Evolutionary conservation across 2,797 vertebrate genomes (phyloP), one percentile per base, ranked within the genome.

Genomic region (Lycodopsis pacificus): DNA sequence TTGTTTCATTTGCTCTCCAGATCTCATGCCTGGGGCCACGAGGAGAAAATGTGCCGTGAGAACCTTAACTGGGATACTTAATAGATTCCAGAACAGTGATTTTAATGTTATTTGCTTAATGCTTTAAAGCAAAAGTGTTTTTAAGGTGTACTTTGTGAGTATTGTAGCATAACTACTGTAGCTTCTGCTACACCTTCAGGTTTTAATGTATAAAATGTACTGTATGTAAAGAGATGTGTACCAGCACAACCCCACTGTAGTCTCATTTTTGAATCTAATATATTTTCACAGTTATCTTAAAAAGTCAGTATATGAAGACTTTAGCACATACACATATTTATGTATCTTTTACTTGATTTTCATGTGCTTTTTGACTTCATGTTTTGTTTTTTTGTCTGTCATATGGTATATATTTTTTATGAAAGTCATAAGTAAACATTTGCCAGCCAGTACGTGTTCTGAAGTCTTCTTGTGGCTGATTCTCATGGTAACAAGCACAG

Each of bases 281-380:
- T 93, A 89, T 91, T 85, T 76, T 19, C 58, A 82, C 64, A 53
- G 12, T 34, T 83, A 67, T 89, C 38, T 76, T 78, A 73, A 82
- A 88, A 58, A 49, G 38, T 79, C 65, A 59, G 22, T 71, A 70
- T 76, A 79, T 13, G 66, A 79, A 70, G 2, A 66, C 44, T 66
- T 71, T 58, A 74, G n/a, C 63, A 79, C 17, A 69, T 32, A 44
- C 34, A 72, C 51, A 72, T 79, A 75, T 77, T 77, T 79, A 85
- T 88, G 32, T 84, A 71, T 80, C 48, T 22, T 79, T 75, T 57
- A 66, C 32, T 63, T 65, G 62, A 71, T 80, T 68, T 81, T 22
- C 13, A 48, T 65, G 75, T 81, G 7, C 20, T 59, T 73, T 81
- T 65, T 58, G 2, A 68, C 65, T 73, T 72, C 2, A 53, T 58